Conservation (phyloP, 1,140 invertebrate genomes). For the Drosophila lacertosa region DNA sequence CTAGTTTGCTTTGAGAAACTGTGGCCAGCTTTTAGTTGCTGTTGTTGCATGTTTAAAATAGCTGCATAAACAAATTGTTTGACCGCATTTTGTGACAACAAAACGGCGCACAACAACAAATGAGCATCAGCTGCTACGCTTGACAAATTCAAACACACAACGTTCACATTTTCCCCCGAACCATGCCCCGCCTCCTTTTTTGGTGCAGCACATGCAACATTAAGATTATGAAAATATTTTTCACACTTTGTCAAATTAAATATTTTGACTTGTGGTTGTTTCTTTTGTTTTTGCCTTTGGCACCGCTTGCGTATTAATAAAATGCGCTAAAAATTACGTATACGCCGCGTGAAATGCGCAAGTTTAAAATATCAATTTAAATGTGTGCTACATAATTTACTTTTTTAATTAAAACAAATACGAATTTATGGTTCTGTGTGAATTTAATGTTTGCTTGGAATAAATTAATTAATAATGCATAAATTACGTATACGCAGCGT, state of each 20-base stretch:
- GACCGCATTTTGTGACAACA: conserved; percentile 70
- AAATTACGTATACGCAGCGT: conserved; percentile 10
- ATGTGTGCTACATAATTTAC: neutral
- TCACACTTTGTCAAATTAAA: conserved; percentile 69
- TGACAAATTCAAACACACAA: conserved; percentile 67
- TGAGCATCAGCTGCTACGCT: conserved; percentile 75
- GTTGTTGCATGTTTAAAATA: conserved; percentile 56
- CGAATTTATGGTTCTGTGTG: neutral
- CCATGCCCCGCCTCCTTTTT: neutral
- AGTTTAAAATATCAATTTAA: conserved; percentile 14
- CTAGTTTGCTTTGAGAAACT: conserved; percentile 21
- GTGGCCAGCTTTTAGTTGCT: conserved; percentile 13
- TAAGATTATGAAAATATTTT: conserved; percentile 78
- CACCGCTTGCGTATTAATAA: conserved; percentile 7
- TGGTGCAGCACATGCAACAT: conserved; percentile 28
- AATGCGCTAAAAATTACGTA: conserved; percentile 19
- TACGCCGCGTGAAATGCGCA: conserved; percentile 24
- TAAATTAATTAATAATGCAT: neutral
- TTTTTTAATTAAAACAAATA: neutral
- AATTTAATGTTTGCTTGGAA: neutral
- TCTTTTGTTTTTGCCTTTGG: conserved; percentile 28
- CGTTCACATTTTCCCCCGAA: conserved; percentile 32
- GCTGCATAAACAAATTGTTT: conserved; percentile 74
- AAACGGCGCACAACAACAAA: conserved; percentile 53
- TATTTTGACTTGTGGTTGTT: conserved; percentile 42